Conservation (phyloP, 2,888 invertebrate species). For the Cheilosia scutellata region DNA sequence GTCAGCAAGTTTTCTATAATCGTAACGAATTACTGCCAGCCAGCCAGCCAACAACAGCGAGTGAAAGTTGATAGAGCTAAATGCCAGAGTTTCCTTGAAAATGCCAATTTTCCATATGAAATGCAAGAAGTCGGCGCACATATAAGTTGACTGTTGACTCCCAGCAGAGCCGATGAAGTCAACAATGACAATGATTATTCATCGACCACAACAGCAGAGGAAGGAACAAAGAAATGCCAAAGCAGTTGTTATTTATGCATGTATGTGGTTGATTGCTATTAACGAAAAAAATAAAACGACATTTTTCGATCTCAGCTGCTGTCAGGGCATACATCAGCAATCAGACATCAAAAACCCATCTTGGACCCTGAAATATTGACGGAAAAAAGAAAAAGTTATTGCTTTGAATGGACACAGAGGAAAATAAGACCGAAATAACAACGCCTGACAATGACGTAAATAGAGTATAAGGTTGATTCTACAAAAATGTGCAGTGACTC, state of each 20-base stretch:
- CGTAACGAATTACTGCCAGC: conserved; percentile 24
- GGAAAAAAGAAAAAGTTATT: conserved; percentile 5
- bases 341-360: not conserved
- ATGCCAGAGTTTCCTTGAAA: conserved; percentile 63
- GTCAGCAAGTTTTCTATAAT: conserved; percentile 47
- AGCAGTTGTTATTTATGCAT: not conserved
- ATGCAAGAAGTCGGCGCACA: conserved; percentile 1
- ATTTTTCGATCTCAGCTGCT: conserved; percentile 37
- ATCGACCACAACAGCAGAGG: conserved; percentile 29
- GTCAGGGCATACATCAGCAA: not conserved
- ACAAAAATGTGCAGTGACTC: conserved; percentile 63
- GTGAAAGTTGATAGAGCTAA: conserved; percentile 59
- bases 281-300: conserved; percentile 12
- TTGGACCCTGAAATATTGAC: conserved; percentile 43
- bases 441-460: conserved; percentile 44
- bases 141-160: not conserved
- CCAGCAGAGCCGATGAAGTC: conserved; percentile 27
- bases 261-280: not conserved
- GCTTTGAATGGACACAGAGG: not conserved
- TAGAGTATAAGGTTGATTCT: not conserved
- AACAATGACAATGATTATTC: conserved; percentile 47
- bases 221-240: conserved; percentile 62
- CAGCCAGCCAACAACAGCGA: not conserved
- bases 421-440: conserved; percentile 46
- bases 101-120: conserved; percentile 42